Evolutionary conservation across 2,888 invertebrate species (phyloP).

Genomic region (Muscina levida): DNA sequence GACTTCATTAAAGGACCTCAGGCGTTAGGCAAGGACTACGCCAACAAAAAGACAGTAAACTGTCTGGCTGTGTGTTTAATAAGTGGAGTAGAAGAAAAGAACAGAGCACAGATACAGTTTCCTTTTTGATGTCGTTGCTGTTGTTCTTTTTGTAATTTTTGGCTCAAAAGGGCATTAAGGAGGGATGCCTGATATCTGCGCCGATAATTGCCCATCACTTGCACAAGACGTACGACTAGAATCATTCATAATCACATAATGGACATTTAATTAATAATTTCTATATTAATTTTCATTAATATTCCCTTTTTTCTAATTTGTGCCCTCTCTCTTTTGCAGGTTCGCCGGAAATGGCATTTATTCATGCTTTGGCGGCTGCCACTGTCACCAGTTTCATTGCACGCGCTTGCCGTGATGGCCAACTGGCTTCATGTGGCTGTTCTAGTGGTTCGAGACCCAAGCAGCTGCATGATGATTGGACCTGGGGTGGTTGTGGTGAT

Average conservation of each 20-base stretch:
- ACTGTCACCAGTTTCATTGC: constrained; percentile 94
- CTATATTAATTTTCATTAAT: constrained; percentile 46
- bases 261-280: constrained; percentile 55
- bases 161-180: too few relatives aligned
- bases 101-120: neutral
- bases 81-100: neutral
- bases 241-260: constrained; percentile 49
- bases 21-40: neutral
- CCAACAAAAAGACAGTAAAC: neutral
- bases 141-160: neutral
- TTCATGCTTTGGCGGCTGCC: constrained; percentile 93
- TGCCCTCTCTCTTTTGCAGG: constrained; percentile 80
- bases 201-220: constrained; percentile 41
- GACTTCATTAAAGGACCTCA: constrained; percentile 40
- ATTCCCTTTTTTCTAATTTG: neutral
- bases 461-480: constrained; percentile 94
- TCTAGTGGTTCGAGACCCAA: constrained; percentile 90
- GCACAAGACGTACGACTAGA: constrained; percentile 14
- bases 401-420: constrained; percentile 94
- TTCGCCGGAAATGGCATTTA: constrained; percentile 93
- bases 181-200: neutral
- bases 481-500: constrained; percentile 99
- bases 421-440: constrained; percentile 94
- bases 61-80: neutral
- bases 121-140: constrained; percentile 2